Conservation (phyloP, 2,113 vertebrate genomes). For the Chlorodrepanis virens region DNA sequence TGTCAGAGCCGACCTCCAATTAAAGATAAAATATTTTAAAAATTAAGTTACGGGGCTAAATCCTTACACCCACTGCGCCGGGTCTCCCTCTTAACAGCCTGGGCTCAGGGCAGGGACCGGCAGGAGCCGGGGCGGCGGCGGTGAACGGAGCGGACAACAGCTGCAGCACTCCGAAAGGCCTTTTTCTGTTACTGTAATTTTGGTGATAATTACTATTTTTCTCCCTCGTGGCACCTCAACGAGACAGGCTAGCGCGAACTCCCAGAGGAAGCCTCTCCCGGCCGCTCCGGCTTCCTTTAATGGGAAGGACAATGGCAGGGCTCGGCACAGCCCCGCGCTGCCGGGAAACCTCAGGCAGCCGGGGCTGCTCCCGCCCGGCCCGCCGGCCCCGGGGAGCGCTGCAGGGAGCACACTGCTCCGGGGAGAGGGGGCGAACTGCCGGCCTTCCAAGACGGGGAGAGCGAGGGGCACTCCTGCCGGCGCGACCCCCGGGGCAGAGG, state of each 20-base stretch:
- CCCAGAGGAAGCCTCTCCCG: background rate
- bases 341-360: rapidly evolving
- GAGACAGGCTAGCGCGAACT: background rate
- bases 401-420: background rate
- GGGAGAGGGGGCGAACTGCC: rapidly evolving
- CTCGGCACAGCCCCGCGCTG: background rate
- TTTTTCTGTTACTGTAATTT: no score
- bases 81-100: rapidly evolving
- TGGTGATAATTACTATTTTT: background rate
- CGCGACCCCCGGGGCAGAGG: no score
- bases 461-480: no score
- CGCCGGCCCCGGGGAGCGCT: background rate
- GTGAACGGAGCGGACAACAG: rapidly evolving
- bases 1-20: background rate
- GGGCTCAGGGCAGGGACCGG: background rate
- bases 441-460: rapidly evolving
- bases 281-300: background rate
- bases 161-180: background rate
- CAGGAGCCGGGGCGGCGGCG: background rate
- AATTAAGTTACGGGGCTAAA: background rate
- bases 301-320: background rate
- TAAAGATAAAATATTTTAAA: background rate
- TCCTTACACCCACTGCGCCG: rapidly evolving
- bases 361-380: background rate
- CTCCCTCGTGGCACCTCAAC: background rate